phyloP scores from a whole-genome alignment of 2,113 vertebrate species.

The Heterotilapia buettikoferi region DNA sequence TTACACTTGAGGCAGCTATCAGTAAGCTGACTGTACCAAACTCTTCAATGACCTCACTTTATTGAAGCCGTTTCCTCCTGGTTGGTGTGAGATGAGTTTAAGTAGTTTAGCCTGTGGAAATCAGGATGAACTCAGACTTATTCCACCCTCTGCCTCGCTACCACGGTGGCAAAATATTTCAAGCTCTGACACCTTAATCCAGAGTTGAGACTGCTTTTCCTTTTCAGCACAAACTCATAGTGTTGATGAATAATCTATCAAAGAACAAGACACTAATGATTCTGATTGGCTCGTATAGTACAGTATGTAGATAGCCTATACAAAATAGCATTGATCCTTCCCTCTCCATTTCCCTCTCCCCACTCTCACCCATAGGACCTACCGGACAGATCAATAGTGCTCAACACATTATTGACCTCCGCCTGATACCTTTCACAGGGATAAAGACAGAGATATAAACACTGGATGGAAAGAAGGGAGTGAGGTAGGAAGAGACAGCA shows the following conservation, averaged over 20 bases:
- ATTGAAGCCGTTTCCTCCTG: background rate
- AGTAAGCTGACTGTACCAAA: background rate
- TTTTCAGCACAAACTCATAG: background rate
- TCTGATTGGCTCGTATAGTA: conserved; percentile 43
- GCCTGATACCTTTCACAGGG: conserved; percentile 65
- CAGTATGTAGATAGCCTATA: conserved; percentile 43
- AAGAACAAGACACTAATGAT: conserved; percentile 50
- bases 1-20: background rate
- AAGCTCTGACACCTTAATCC: background rate
- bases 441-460: conserved; percentile 68
- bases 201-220: background rate
- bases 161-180: background rate
- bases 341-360: conserved; percentile 44
- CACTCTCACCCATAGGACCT: conserved; percentile 36
- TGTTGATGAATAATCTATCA: conserved; percentile 56
- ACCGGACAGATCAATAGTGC: conserved; percentile 64
- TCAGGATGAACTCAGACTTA: background rate
- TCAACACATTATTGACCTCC: conserved; percentile 73
- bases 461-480: conserved; percentile 40
- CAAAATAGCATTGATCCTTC: conserved; percentile 55
- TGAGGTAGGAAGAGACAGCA: conserved; percentile 25
- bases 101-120: background rate
- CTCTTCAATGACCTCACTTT: background rate
- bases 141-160: background rate
- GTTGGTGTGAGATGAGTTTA: background rate